These are phyloP conservation scores for Drosophila lacteicornis DNA, from an alignment of 1,140 invertebrate genomes.

Conservation along the genomic window DNA sequence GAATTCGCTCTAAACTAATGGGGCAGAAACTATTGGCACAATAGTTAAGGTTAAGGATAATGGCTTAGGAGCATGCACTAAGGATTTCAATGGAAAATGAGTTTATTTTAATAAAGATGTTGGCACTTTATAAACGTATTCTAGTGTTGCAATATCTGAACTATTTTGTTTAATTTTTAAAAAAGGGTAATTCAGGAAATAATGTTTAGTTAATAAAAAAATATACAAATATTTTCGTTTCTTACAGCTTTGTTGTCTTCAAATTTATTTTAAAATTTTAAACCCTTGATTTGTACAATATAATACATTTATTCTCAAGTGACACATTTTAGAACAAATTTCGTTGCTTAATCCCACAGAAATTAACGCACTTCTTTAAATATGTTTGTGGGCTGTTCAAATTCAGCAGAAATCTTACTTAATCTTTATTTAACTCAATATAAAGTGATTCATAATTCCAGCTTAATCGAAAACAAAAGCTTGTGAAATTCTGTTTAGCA, in stretches of 20 bases:
- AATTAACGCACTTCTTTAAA: neutral
- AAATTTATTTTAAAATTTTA: no score
- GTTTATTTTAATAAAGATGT: neutral
- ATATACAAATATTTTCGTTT: no score
- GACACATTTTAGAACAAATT: neutral
- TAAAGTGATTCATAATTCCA: neutral
- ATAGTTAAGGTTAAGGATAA: conserved; percentile 14
- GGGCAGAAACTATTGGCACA: conserved; percentile 38
- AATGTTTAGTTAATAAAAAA: no score
- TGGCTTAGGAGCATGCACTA: conserved; percentile 8
- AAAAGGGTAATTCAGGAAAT: neutral
- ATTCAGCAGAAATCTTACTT: neutral
- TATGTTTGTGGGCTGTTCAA: neutral
- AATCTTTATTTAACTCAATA: no score
- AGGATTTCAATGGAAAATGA: neutral
- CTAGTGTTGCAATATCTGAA: neutral
- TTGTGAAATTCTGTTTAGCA: neutral
- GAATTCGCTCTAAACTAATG: conserved; percentile 59
- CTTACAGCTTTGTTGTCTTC: no score
- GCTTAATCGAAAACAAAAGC: neutral
- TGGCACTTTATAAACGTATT: neutral
- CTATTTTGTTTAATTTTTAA: neutral
- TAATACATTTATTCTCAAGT: no score
- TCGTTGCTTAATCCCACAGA: neutral
- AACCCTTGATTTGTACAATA: no score